Percentiles rank a stretch among this genome's conserved stretches.
Evolutionary conservation across 2,113 vertebrate species (phyloP).

Genomic region (Crotalus helleri): DNA sequence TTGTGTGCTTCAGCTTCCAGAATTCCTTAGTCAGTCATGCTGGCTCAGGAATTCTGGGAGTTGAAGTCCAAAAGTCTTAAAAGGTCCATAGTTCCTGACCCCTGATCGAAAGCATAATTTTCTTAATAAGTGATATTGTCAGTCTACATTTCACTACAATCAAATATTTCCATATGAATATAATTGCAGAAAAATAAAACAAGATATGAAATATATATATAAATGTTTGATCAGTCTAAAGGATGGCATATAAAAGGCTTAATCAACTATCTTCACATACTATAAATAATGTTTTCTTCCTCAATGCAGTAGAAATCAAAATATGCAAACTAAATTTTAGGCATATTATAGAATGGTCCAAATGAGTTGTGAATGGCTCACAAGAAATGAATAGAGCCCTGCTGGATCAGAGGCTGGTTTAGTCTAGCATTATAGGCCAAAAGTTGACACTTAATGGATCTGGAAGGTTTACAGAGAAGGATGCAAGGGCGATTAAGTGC

Average conservation of each 20-base stretch:
- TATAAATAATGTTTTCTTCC: not conserved
- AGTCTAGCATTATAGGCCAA: not conserved
- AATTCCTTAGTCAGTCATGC: not conserved
- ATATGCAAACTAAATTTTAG: not conserved
- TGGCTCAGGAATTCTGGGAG: not conserved
- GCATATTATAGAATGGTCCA: not conserved
- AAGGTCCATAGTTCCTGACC: not conserved
- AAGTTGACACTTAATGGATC: not conserved
- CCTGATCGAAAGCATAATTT: not conserved
- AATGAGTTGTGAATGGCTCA: not conserved
- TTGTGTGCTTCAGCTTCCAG: not conserved
- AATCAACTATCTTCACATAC: not conserved
- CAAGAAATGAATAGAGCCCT: not conserved
- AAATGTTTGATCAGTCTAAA: not conserved
- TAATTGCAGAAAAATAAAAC: not conserved
- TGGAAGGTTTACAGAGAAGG: not conserved
- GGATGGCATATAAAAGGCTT: not conserved
- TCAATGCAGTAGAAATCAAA: not conserved
- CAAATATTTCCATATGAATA: not conserved
- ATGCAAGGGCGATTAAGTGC: not conserved
- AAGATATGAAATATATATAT: not conserved
- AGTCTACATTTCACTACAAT: not conserved
- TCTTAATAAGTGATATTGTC: not conserved
- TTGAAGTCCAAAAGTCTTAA: not conserved
- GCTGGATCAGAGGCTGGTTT: not conserved